Evolutionary conservation across 2,888 invertebrate species (phyloP), one percentile per base, ranked within the genome.

Genomic region (Trissoscelio sp.): DNA sequence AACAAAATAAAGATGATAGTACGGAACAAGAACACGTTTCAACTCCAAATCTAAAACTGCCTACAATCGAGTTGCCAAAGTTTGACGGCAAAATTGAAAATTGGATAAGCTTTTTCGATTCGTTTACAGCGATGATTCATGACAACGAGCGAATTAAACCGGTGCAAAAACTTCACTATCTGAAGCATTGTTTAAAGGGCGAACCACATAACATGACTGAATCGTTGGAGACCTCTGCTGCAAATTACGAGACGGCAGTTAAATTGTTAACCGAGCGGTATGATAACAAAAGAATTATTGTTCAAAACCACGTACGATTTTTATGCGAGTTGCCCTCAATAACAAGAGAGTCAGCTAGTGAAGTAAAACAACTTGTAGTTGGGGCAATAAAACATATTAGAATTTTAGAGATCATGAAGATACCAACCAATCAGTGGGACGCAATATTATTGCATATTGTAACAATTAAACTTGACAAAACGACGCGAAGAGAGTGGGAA

Each of bases 51-150:
- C 11, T 48, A 48, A 48, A 48, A n/a, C 9, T 48, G 11, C 48
- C 48, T 11, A 48, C 48, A 9, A 48, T 48, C 3, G 48, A 48
- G 9, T 5, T 48, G 11, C 48, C 48, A 48, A 48, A 48, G 14
- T 48, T 48, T 22, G 20, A 48, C 22, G 48, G 48, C n/a, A 48
- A 48, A 48, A 22, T 48, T 20, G 48, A 48, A 48, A 48, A 48
- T 48, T 48, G 48, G 20, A 4, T 48, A 48, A 20, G 18, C 7
- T 84, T 83, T 44, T 7, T n/a, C 0, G 80, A 83, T 46, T 11
- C 70, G 16, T 83, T 83, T 42, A 73, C 34, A 11, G 60, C 79
- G 7, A 22, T 84, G 3, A 74, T 83, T 37, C 58, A 84, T 28
- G 18, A 69, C 2, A 81, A 83, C 48, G 37, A 39, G 7, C 44